These are phyloP conservation scores for Nothura maculosa DNA, from an alignment of 2,797 vertebrate genomes.

Conservation along the genomic window DNA sequence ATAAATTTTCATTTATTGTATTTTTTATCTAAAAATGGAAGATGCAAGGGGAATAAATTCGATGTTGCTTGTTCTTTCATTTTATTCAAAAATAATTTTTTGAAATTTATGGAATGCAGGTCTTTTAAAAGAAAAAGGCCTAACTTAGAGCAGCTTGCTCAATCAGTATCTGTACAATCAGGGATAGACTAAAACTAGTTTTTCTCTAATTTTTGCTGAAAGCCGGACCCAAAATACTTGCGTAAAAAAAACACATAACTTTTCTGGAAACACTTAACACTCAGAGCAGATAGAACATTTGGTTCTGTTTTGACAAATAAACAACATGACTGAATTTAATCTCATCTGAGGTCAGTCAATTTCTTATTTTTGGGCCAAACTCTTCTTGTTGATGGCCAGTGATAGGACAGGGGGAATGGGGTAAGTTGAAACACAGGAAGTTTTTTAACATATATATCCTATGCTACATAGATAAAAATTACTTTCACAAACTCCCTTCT, in stretches of 20 bases:
- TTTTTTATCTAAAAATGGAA: not conserved
- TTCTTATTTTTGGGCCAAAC: too few species aligned
- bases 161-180: conserved; percentile 14
- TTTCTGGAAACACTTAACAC: not conserved
- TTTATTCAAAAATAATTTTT: conserved; percentile 13
- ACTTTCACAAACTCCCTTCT: not conserved
- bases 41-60: conserved; percentile 17
- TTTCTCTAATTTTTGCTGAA: not conserved
- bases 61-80: conserved; percentile 16
- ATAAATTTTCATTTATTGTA: not conserved
- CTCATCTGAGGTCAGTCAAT: not conserved
- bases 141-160: conserved; percentile 25
- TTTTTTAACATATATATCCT: not conserved
- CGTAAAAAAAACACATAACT: not conserved
- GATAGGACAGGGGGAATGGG: too few species aligned
- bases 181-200: not conserved
- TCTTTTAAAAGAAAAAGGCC: conserved; percentile 19
- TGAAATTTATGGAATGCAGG: not conserved
- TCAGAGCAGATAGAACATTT: not conserved
- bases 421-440: too few species aligned
- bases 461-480: not conserved
- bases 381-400: too few species aligned
- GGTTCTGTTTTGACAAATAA: not conserved
- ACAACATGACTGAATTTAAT: not conserved
- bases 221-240: not conserved